Percentiles rank a stretch among this genome's conserved stretches.
phyloP scores from a whole-genome alignment of 2,888 invertebrate species.

The Altica lythri region DNA sequence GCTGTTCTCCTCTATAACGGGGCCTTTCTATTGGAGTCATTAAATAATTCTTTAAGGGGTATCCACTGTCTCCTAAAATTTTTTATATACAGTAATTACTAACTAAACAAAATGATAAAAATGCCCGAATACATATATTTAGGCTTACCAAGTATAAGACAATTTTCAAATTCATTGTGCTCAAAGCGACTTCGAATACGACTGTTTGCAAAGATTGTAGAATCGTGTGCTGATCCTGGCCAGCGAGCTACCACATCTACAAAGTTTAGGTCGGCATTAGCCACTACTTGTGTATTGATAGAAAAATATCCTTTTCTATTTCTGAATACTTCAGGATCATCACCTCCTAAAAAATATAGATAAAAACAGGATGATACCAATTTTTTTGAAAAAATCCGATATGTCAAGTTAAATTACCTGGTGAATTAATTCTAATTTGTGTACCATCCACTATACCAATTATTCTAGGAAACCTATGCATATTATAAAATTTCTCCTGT shows the following conservation, averaged over 20 bases:
- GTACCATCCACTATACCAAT: conserved; percentile 1
- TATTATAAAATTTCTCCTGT: not conserved
- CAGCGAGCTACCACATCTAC: not conserved
- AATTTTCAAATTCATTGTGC: not conserved
- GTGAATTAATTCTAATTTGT: not conserved
- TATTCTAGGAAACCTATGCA: not conserved
- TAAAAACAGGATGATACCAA: no score
- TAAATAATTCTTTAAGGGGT: conserved; percentile 15
- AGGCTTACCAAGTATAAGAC: not conserved
- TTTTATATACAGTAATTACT: not conserved
- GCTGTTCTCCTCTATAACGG: conserved; percentile 4
- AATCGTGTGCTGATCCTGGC: not conserved
- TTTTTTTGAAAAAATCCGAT: no score
- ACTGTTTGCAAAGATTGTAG: not conserved
- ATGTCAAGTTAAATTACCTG: not conserved
- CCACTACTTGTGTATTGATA: not conserved
- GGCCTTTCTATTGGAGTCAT: conserved; percentile 18
- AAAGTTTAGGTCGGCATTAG: not conserved
- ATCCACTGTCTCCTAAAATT: conserved; percentile 21
- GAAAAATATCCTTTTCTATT: not conserved
- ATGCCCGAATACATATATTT: not conserved
- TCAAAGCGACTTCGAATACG: not conserved
- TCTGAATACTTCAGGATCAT: not conserved
- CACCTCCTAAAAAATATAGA: not conserved
- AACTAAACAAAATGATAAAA: not conserved